These are phyloP conservation scores for Pithys albifrons DNA, from an alignment of 2,113 vertebrate species.

Conservation along the genomic window DNA sequence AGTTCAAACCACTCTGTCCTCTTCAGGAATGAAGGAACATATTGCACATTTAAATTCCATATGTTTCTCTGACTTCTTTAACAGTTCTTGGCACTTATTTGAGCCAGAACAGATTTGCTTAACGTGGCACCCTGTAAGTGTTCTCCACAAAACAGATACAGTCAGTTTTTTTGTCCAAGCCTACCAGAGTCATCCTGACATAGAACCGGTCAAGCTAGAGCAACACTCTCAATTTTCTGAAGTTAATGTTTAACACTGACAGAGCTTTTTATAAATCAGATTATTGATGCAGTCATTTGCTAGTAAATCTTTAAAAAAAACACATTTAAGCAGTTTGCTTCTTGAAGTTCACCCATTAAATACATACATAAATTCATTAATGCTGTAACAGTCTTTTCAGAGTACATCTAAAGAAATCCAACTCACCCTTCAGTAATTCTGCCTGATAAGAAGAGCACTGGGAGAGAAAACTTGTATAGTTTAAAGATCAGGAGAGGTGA, in stretches of 20 bases:
- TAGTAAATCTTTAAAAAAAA: not conserved
- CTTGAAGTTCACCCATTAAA: not conserved
- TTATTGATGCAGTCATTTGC: not conserved
- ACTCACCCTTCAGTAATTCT: not conserved
- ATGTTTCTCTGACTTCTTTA: constrained; percentile 8
- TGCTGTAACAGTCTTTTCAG: not conserved
- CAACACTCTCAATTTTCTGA: not conserved
- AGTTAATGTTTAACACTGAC: not conserved
- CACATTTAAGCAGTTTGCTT: not conserved
- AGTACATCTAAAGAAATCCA: not conserved
- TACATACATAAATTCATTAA: not conserved
- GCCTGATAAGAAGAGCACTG: not conserved
- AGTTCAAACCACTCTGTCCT: not conserved
- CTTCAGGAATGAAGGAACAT: not conserved
- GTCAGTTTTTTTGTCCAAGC: not conserved
- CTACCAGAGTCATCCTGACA: not conserved
- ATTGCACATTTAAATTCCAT: not conserved
- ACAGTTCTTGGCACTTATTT: not conserved
- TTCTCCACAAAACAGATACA: not conserved
- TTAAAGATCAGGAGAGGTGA: not conserved
- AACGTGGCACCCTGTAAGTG: not conserved
- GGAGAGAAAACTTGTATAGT: not conserved
- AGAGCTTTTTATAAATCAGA: not conserved
- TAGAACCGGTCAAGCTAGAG: not conserved
- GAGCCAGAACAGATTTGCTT: not conserved